Conservation (phyloP, 2,888 invertebrate species). For the Antheraea yamamai region DNA sequence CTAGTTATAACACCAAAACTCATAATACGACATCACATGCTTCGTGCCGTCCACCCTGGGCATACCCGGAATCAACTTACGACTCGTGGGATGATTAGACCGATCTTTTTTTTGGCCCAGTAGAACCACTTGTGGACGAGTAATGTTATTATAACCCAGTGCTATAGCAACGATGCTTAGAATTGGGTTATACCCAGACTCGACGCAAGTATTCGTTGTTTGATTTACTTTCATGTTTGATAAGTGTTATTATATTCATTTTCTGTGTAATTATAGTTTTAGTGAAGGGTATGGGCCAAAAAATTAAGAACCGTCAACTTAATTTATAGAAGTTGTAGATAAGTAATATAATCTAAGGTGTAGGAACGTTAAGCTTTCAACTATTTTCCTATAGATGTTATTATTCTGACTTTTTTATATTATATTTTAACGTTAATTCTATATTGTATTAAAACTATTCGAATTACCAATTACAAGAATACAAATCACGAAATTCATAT, state of each 20-base stretch:
- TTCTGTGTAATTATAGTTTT: not conserved
- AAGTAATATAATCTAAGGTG: not conserved
- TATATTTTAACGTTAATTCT: not conserved
- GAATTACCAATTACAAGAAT: not conserved
- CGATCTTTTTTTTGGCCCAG: conserved; percentile 16
- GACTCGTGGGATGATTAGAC: conserved; percentile 67
- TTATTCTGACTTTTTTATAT: not conserved
- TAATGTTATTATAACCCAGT: conserved; percentile 10
- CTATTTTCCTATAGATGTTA: conserved; percentile 1
- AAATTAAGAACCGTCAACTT: not conserved
- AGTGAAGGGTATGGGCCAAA: not conserved
- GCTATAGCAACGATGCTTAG: conserved; percentile 8
- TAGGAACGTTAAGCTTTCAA: conserved; percentile 1
- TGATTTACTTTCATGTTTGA: not conserved
- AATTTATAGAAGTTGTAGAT: not conserved
- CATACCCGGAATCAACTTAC: conserved; percentile 60
- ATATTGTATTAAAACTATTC: not conserved
- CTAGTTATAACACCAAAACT: conserved; percentile 66
- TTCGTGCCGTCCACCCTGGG: conserved; percentile 75
- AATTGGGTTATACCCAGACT: conserved; percentile 5
- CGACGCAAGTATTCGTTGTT: not conserved
- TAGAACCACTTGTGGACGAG: conserved; percentile 14
- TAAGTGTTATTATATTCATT: not conserved
- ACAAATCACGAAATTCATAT: not conserved
- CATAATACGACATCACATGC: conserved; percentile 66